Percentiles rank a stretch among this genome's conserved stretches.
phyloP scores from a whole-genome alignment of 2,888 invertebrate species.

The Ceraclea dissimilis region DNA sequence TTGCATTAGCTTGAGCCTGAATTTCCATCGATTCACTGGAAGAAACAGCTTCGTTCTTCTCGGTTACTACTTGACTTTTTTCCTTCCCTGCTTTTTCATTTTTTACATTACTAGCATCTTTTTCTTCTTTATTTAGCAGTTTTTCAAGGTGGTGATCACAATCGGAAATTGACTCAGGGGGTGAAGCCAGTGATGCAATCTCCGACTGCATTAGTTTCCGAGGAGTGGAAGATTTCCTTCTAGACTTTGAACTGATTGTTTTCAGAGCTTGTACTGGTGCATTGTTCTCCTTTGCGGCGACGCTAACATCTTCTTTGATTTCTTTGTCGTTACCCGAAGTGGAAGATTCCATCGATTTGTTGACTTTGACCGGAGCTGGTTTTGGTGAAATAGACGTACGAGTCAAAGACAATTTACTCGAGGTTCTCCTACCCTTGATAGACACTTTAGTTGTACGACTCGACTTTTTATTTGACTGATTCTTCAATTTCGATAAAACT shows the following conservation, averaged over 20 bases:
- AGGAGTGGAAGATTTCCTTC: constrained; percentile 46
- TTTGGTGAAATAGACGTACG: neutral
- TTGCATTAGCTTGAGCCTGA: no score
- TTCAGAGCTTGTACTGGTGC: neutral
- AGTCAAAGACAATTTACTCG: neutral
- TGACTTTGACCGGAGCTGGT: neutral
- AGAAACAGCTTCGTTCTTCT: no score
- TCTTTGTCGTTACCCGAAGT: neutral
- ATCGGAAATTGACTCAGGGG: neutral
- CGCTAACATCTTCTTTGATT: neutral
- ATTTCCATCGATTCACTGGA: no score
- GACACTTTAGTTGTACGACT: constrained; percentile 5
- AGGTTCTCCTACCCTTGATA: neutral
- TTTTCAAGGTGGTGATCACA: neutral
- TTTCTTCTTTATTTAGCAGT: neutral
- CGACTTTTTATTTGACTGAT: constrained; percentile 9
- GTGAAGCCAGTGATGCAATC: neutral
- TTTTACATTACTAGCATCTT: neutral
- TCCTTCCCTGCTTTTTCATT: neutral
- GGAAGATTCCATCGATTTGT: neutral
- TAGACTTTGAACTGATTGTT: constrained; percentile 35
- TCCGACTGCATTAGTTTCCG: constrained; percentile 31
- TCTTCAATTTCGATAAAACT: constrained; percentile 15
- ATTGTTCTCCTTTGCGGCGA: neutral
- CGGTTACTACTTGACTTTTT: no score